phyloP scores from a whole-genome alignment of 1,140 invertebrate genomes.

The Hermetia illucens region DNA sequence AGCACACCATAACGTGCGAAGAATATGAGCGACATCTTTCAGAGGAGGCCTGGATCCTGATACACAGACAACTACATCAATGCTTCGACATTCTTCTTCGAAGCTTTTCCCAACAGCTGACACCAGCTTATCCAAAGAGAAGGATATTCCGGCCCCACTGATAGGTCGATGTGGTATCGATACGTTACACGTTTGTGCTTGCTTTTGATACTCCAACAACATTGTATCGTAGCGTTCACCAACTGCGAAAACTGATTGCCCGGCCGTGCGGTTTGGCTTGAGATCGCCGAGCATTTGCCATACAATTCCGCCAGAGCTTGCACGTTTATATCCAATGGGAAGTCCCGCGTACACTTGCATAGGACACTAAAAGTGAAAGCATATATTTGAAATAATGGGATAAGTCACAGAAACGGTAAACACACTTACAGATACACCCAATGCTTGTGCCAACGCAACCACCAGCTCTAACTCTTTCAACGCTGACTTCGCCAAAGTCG shows the following conservation, averaged over 20 bases:
- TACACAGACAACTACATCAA: slow-evolving; percentile 54
- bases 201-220: slow-evolving; percentile 30
- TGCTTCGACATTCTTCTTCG: slow-evolving; percentile 26
- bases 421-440: slow-evolving; percentile 55
- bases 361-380: slow-evolving; percentile 15
- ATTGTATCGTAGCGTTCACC: slow-evolving; percentile 35
- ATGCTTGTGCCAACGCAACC: slow-evolving; percentile 44
- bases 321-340: slow-evolving; percentile 21
- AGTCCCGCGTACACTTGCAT: slow-evolving; percentile 25
- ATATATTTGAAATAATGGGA: background rate
- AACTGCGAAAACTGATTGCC: slow-evolving; percentile 27
- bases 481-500: slow-evolving; percentile 48
- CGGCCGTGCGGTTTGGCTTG: slow-evolving; percentile 19
- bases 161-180: slow-evolving; percentile 26
- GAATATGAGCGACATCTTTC: slow-evolving; percentile 44
- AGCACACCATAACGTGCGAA: slow-evolving; percentile 30
- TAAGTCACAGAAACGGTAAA: background rate
- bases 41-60: slow-evolving; percentile 37
- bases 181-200: slow-evolving; percentile 22
- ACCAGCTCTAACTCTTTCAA: slow-evolving; percentile 59
- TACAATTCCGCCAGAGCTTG: slow-evolving; percentile 19
- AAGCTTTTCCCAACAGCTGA: slow-evolving; percentile 32
- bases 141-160: slow-evolving; percentile 55
- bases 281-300: slow-evolving; percentile 28
- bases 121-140: slow-evolving; percentile 56